Base-by-base conservation (phyloP, 2,888 invertebrate genomes). In the Microctonus aethiopoides region DNA sequence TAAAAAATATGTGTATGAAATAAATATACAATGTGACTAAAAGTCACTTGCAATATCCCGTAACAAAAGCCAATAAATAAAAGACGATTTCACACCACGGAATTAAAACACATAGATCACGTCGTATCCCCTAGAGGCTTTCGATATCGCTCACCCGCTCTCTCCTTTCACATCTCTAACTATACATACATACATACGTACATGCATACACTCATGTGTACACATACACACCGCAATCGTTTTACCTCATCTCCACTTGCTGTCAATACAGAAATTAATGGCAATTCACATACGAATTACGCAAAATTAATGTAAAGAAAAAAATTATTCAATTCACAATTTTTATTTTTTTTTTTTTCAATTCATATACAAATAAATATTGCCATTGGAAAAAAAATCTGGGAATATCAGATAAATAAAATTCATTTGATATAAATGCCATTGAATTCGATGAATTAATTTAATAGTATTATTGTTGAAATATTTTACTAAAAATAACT, bases 61-160 rank as follows among this genome's bases (percentile, higher is more conserved):
- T 78, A 80, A 80, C 82, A 75, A 81, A 80, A 77, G 81, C 80
- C 81, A 81, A 83, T 83, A 83, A 83, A 83, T 83, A 83, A 83
- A 82, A 78, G 76, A 80, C 77, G 77, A 73, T 76, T 79, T 77
- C 73, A 70, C 73, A 72, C 76, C 76, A 69, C 78, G 80, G 79
- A 83, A 83, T 83, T 83, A 83, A 83, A 83, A 83, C 80, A 76
- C 83, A 83, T 83, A 81, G 75, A 83, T 83, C 83, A 83, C 80
- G 75, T 74, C 72, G 76, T 66, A 70, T 75, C 75, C 73, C 70
- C 71, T 72, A 73, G 71, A 75, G 74, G 75, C 74, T 78, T 74
- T 72, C 75, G 64, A 65, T 39, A 39, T 20, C 67, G 62, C 52
- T 60, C 71, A 68, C 69, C 68, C 70, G 75, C 75, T 74, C 77